Evolutionary conservation across 1,140 invertebrate genomes (phyloP).

Genomic region (Pantala flavescens): DNA sequence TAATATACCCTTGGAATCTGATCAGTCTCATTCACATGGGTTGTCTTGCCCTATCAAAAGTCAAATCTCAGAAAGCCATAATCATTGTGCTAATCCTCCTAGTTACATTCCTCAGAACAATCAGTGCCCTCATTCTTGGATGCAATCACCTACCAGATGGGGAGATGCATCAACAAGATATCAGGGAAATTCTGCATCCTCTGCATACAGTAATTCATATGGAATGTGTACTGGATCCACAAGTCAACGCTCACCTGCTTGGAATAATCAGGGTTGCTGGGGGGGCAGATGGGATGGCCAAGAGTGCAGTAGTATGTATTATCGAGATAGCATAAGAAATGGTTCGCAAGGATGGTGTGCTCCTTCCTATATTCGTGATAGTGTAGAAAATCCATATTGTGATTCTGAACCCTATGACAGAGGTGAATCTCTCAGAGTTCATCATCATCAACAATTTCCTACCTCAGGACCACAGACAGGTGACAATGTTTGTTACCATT

Average conservation of each 20-base stretch:
- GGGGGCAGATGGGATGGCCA: not conserved
- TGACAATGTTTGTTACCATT: not conserved
- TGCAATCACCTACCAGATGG: not conserved
- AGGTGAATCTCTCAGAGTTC: not conserved
- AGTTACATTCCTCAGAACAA: not conserved
- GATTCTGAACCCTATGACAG: not conserved
- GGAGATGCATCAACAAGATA: not conserved
- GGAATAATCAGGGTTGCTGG: not conserved
- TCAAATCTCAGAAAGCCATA: not conserved
- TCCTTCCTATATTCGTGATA: not conserved
- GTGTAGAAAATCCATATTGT: not conserved
- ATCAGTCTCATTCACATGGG: not conserved
- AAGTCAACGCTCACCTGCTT: not conserved
- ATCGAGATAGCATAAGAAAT: not conserved
- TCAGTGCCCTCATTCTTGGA: constrained; percentile 13
- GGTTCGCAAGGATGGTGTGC: not conserved
- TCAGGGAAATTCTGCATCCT: not conserved
- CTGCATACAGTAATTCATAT: not conserved
- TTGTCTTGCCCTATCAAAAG: not conserved
- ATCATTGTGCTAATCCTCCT: not conserved
- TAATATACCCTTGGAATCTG: not conserved
- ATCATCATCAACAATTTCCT: not conserved
- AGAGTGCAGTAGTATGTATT: not conserved
- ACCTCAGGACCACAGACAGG: not conserved
- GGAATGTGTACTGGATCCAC: not conserved